Evolutionary conservation across 2,888 invertebrate species (phyloP), one percentile per base, ranked within the genome.

Genomic region (Eupsilia transversa): DNA sequence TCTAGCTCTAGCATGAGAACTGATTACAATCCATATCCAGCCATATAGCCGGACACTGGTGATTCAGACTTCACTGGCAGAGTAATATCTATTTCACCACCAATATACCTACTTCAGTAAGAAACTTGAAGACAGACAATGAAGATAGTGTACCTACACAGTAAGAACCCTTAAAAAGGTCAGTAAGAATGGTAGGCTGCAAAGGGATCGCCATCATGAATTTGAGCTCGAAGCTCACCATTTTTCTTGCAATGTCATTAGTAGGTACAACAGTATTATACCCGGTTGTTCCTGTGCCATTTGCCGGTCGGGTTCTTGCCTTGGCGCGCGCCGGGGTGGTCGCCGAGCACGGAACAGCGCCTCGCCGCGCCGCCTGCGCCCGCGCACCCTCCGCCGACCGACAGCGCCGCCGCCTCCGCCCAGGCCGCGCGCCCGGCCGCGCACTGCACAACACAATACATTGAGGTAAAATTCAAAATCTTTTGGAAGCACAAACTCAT

Each of bases 261-360:
- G 23, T 59, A 49, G 56, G 12, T 41, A 46, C 14, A 27, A 23
- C 57, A 33, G 20, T 30, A n/a, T 14, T 65, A 52, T 97, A 98
- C 98, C 97, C 98, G 97, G 97, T 98, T 98, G 95, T 98, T 97
- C 95, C 98, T 98, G 97, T 98, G 98, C 98, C 98, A 98, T 97
- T 98, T 98, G 96, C 98, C 97, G 83, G 93, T 88, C 63, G 87
- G 90, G 89, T 93, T 94, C 64, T 92, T 89, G 57, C 65, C 65
- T 65, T 65, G 65, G n/a, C 96, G 86, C 56, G 96, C 95, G 92
- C 97, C 97, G 90, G 97, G 97, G 92, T 97, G 97, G 96, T 97
- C 97, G 91, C 97, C 97, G 93, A 93, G 94, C 87, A 96, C 96
- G 84, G 96, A 96, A 93, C 96, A 96, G 93, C 92, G 97, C 90